A percentile compares a stretch with the other conserved stretches of the same genome.
phyloP scores from a whole-genome alignment of 2,888 invertebrate genomes.

The Agrochola lychnidis region DNA sequence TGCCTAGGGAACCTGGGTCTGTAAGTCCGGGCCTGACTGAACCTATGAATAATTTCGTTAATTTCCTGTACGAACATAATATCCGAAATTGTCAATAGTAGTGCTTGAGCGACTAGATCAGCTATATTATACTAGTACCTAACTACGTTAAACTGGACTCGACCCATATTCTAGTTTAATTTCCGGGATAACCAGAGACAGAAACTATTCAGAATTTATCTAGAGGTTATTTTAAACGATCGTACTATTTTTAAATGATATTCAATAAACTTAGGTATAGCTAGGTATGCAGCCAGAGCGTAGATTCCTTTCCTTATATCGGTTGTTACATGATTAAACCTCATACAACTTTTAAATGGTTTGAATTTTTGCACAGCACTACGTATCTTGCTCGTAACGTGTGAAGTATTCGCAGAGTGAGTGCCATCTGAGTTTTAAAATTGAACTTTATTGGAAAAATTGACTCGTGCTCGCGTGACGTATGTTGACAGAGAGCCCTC shows the following conservation, averaged over 20 bases:
- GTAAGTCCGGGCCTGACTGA: too few relatives aligned
- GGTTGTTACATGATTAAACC: not conserved
- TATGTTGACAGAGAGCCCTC: slow-evolving; percentile 72
- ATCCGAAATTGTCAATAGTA: slow-evolving; percentile 18
- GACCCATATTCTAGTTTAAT: slow-evolving; percentile 57
- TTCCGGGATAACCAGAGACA: slow-evolving; percentile 44
- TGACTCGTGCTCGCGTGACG: slow-evolving; percentile 46
- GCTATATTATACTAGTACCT: slow-evolving; percentile 2
- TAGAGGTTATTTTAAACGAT: slow-evolving; percentile 18
- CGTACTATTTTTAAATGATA: not conserved
- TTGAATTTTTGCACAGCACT: not conserved
- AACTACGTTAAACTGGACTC: slow-evolving; percentile 28
- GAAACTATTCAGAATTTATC: slow-evolving; percentile 33
- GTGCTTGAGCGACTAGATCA: slow-evolving; percentile 15
- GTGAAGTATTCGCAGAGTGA: slow-evolving; percentile 16
- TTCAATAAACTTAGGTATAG: not conserved
- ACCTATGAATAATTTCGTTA: slow-evolving; percentile 30
- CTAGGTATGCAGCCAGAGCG: not conserved
- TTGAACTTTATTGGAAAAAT: slow-evolving; percentile 58
- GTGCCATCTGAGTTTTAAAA: slow-evolving; percentile 45
- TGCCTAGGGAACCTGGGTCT: too few relatives aligned
- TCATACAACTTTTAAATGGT: not conserved
- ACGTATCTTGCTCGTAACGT: not conserved
- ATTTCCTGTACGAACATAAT: slow-evolving; percentile 40
- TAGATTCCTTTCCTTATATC: not conserved